Base-by-base conservation (phyloP, 1,140 invertebrate genomes). In the Drosophila lowei region DNA sequence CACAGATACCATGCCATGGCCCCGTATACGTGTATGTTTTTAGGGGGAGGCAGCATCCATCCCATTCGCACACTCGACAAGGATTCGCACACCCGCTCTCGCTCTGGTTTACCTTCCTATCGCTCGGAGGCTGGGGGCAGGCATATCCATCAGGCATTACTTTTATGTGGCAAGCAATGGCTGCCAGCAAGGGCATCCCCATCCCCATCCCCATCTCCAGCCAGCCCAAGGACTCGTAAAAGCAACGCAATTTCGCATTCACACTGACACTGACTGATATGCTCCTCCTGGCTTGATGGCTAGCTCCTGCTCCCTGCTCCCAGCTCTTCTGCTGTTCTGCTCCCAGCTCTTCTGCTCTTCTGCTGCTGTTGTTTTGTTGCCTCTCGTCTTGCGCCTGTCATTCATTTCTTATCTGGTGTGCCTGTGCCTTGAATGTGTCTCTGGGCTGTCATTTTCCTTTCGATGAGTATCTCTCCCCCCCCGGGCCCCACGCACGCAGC, bases 391-490 rank as follows among this genome's bases (percentile, higher is more conserved):
- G 57, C 57, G 80, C 56, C 77, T 85, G 80, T 80, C 80, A 85
- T 85, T 85, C 80, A 85, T 85, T 85, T 85, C 80, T 85, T 85
- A 85, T 85, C 80, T 85, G 70, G 80, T 65, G 55, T 71, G 55
- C 59, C 74, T 59, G 66, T 68, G 66, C 74, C 73, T 80, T 88
- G 76, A 89, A 90, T 90, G 89, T 90, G 89, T 90, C 89, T 90
- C 85, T 90, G 76, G 89, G 89, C 89, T 90, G 89, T 90, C 89
- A 90, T 90, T 90, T 90, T 84, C 78, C 81, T 90, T 79, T 89
- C 89, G 89, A 90, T 90, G 89, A 80, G 78, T 86, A 90, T 90
- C 89, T 89, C 44, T 54, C 48, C 57, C 57, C 30, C 38, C 50
- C 50, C 47, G 16, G n/a, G 25, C n/a, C 9, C 48, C 49, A 62